phyloP scores from a whole-genome alignment of 1,140 invertebrate genomes.

The Calephelis nemesis region DNA sequence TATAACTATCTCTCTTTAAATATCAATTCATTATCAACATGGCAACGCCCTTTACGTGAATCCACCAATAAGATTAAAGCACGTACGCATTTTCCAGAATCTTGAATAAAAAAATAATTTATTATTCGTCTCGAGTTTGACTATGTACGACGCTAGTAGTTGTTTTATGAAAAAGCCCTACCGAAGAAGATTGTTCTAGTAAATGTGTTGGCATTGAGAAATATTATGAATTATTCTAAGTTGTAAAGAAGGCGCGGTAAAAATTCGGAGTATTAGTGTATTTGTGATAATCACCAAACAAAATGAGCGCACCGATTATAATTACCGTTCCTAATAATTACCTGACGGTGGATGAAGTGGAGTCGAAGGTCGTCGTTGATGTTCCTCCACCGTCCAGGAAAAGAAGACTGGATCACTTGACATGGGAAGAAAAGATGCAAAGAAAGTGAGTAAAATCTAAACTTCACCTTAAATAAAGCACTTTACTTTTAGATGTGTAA shows the following conservation, averaged over 20 bases:
- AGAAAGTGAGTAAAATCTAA: constrained; percentile 84
- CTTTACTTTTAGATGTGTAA: too few relatives aligned
- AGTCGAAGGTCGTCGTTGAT: constrained; percentile 68
- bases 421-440: constrained; percentile 91
- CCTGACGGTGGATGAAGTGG: constrained; percentile 77
- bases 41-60: constrained; percentile 39
- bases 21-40: constrained; percentile 32
- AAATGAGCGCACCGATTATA: constrained; percentile 76
- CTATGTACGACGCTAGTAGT: constrained; percentile 65
- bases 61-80: constrained; percentile 59
- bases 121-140: constrained; percentile 52
- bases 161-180: constrained; percentile 48
- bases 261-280: constrained; percentile 46
- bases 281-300: constrained; percentile 33
- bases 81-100: constrained; percentile 64
- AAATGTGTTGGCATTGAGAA: constrained; percentile 36
- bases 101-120: constrained; percentile 36
- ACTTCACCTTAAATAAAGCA: not conserved
- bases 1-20: constrained; percentile 36
- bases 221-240: constrained; percentile 36
- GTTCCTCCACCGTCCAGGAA: constrained; percentile 80
- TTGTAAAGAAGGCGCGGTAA: constrained; percentile 34
- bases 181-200: constrained; percentile 52
- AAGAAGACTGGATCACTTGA: constrained; percentile 86
- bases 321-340: constrained; percentile 79